phyloP scores from a whole-genome alignment of 2,888 invertebrate genomes.

The Chromoteleia sp. region DNA sequence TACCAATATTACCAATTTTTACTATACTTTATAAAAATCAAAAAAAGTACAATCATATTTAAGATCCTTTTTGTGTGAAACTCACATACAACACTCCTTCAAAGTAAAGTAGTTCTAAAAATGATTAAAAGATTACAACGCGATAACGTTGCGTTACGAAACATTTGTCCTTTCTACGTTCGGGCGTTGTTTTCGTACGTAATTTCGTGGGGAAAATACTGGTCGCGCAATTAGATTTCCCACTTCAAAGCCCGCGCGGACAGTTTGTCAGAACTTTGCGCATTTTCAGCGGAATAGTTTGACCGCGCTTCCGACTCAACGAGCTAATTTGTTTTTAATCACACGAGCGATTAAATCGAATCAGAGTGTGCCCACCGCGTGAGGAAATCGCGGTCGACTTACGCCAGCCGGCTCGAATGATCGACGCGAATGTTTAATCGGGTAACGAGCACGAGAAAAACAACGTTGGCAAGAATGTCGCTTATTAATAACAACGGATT shows the following conservation, averaged over 20 bases:
- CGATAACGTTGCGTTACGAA: no score
- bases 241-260: slow-evolving; percentile 20
- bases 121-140: no score
- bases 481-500: slow-evolving; percentile 31
- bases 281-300: slow-evolving; percentile 27
- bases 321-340: slow-evolving; percentile 45
- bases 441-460: slow-evolving; percentile 12
- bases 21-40: no score
- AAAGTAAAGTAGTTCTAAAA: no score
- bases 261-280: slow-evolving; percentile 40
- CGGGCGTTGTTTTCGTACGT: slow-evolving; percentile 2
- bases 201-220: slow-evolving; percentile 20
- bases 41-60: no score
- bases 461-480: slow-evolving; percentile 11
- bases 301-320: slow-evolving; percentile 29
- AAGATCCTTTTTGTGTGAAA: no score
- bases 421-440: slow-evolving; percentile 6
- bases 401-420: not conserved
- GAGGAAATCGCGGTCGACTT: slow-evolving; percentile 17
- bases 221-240: slow-evolving; percentile 22
- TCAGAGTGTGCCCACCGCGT: slow-evolving; percentile 16
- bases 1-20: no score
- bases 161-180: no score
- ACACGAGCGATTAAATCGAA: slow-evolving; percentile 36
- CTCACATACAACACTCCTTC: no score